phyloP scores from a whole-genome alignment of 2,888 invertebrate species.

The Calameuta idolon region DNA sequence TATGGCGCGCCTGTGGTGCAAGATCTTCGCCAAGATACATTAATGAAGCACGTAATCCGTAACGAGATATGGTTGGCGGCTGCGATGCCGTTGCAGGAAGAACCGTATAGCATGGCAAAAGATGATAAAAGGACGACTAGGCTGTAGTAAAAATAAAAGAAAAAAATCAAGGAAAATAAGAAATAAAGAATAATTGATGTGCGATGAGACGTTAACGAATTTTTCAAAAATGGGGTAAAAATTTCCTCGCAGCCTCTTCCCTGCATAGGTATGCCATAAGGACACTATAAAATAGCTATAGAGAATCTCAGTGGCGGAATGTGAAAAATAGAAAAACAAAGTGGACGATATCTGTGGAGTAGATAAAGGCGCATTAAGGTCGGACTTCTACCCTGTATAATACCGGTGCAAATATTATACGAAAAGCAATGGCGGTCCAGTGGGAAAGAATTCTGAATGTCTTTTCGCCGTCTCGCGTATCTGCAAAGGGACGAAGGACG shows the following conservation, averaged over 20 bases:
- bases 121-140: neutral
- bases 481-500: conserved; percentile 32
- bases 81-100: neutral
- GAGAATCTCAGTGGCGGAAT: neutral
- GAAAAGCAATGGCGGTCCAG: conserved; percentile 28
- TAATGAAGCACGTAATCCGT: neutral
- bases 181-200: neutral
- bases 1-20: neutral
- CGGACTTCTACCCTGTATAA: neutral
- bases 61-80: neutral
- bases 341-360: neutral
- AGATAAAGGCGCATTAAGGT: neutral
- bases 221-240: neutral
- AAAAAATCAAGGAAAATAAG: conserved; percentile 29
- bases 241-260: neutral
- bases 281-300: neutral
- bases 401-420: neutral
- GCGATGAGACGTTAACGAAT: neutral
- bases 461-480: conserved; percentile 51
- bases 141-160: neutral
- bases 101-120: neutral
- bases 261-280: conserved; percentile 1
- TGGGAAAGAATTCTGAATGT: conserved; percentile 55
- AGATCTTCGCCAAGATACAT: neutral
- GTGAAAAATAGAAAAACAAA: neutral